Evolutionary conservation across 2,888 invertebrate species (phyloP).

Genomic region (Tiliacea citrago): DNA sequence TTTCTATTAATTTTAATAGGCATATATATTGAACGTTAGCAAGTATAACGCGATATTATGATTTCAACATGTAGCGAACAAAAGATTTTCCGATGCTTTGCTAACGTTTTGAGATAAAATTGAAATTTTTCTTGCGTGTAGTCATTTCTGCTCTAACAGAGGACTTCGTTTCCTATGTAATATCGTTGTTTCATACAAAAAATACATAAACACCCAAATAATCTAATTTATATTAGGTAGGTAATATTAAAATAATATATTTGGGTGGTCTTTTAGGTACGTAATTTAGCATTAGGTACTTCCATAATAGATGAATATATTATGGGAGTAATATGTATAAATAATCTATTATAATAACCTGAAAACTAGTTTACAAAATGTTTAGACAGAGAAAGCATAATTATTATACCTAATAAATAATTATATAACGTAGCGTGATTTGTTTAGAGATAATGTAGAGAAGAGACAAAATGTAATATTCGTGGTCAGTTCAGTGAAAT

Average conservation of each 20-base stretch:
- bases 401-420: neutral
- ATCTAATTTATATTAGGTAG: neutral
- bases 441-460: neutral
- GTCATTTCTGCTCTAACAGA: neutral
- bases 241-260: neutral
- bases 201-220: neutral
- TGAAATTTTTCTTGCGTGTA: neutral
- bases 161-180: neutral
- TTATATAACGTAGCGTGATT: neutral
- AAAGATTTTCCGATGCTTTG: neutral
- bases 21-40: too few species aligned
- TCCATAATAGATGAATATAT: neutral
- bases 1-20: neutral
- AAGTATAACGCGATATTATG: too few species aligned
- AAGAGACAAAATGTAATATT: too few species aligned
- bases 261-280: neutral
- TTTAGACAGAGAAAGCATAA: neutral
- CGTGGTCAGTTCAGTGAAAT: neutral
- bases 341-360: neutral
- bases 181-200: too few species aligned
- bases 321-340: neutral
- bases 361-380: neutral
- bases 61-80: neutral
- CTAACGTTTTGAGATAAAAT: neutral
- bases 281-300: neutral